Evolutionary conservation across 2,888 invertebrate genomes (phyloP), one percentile per base, ranked within the genome.

Genomic region (Chymomyza amoena): DNA sequence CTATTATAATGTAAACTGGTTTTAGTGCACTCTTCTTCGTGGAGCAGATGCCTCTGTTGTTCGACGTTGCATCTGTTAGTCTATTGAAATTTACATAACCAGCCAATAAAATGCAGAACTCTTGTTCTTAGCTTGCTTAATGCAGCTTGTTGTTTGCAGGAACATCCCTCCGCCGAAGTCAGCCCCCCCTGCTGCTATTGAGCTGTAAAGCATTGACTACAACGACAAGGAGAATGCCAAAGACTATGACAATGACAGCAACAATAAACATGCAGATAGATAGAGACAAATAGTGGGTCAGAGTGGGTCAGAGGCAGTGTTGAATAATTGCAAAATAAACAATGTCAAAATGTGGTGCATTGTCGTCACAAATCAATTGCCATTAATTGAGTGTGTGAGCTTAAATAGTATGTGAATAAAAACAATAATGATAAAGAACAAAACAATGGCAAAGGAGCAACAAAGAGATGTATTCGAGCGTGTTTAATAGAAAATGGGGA

Each of bases 301-400:
- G n/a, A n/a, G n/a, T n/a, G 20, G 1, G 59, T 5, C n/a, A 25
- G 9, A 7, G 59, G 10, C n/a, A 25, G 9, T 28, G 59, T 32
- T 57, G 64, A 25, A 64, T 62, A 66, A 72, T 71, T 69, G 73
- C 68, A 64, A 59, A 69, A 51, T 61, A 70, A 80, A 73, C 64
- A 72, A 69, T 67, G 57, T 69, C 62, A 45, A 72, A 76, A 77
- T 72, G 67, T 69, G 39, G 62, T 63, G 36, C 67, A 71, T 72
- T 68, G 73, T 69, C 71, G 72, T 72, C 78, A 76, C 79, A 79
- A 84, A 81, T 86, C 87, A 86, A 86, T 84, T 80, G 75, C 65
- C 70, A 68, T 77, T 75, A 78, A 78, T 77, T 77, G 69, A 75
- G 68, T 68, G 68, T 64, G 61, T 66, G 61, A 61, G 51, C 25